These are phyloP conservation scores for Oasisia sp. DNA, from an alignment of 2,888 invertebrate species.

Conservation along the genomic window DNA sequence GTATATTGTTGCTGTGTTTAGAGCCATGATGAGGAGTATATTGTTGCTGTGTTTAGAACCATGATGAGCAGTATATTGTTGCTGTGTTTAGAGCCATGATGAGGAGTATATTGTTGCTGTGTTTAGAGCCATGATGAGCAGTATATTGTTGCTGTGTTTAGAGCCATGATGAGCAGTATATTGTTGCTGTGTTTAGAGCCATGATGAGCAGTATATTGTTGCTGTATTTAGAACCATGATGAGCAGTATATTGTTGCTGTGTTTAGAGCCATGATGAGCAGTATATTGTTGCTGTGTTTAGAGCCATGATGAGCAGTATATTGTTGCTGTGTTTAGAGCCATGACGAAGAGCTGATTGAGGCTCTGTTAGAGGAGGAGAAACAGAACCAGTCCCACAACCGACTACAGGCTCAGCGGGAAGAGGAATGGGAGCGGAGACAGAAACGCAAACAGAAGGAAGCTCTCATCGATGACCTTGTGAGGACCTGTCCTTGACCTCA, in stretches of 20 bases:
- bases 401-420: constrained; percentile 71
- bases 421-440: constrained; percentile 73
- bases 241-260: too few relatives aligned
- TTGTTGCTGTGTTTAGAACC: constrained; percentile 56
- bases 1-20: neutral
- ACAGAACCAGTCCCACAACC: constrained; percentile 70
- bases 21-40: too few relatives aligned
- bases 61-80: constrained; percentile 75
- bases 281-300: constrained; percentile 7
- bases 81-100: constrained; percentile 56
- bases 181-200: too few relatives aligned
- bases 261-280: neutral
- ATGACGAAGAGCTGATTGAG: constrained; percentile 88
- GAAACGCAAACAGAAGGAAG: constrained; percentile 86
- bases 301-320: neutral
- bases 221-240: too few relatives aligned
- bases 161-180: too few relatives aligned
- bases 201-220: too few relatives aligned
- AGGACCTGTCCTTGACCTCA: constrained; percentile 23
- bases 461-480: constrained; percentile 88
- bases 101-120: neutral
- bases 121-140: too few relatives aligned
- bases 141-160: too few relatives aligned
- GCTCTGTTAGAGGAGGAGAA: constrained; percentile 57
- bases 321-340: constrained; percentile 57